Percentiles rank a stretch among this genome's conserved stretches.
phyloP scores from a whole-genome alignment of 2,113 vertebrate genomes.

The Pristiophorus japonicus region DNA sequence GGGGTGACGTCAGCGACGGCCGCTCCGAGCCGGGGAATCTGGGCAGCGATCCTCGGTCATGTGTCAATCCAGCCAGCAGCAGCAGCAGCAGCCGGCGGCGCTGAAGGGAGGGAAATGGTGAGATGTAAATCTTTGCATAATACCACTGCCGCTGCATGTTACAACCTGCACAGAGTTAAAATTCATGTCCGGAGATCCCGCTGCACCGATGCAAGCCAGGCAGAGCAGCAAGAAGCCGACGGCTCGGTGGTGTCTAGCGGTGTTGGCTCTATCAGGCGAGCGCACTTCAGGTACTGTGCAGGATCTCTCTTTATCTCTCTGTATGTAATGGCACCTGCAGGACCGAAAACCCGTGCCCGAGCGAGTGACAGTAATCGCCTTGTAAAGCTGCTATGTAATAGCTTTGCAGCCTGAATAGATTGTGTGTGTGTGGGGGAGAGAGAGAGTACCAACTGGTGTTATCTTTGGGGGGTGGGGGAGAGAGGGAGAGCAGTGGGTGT shows the following conservation, averaged over 20 bases:
- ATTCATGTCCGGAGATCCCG: slow-evolving; percentile 64
- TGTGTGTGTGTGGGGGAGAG: background rate
- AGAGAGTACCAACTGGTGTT: background rate
- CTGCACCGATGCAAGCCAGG: slow-evolving; percentile 48
- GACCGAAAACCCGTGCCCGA: background rate
- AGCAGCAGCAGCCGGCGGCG: slow-evolving; percentile 50
- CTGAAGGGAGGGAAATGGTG: slow-evolving; percentile 76
- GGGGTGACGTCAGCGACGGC: too few relatives aligned
- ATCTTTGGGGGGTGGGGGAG: slow-evolving; percentile 34
- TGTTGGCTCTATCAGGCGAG: slow-evolving; percentile 56
- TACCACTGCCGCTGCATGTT: slow-evolving; percentile 57
- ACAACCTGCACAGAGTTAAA: slow-evolving; percentile 71
- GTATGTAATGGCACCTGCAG: background rate
- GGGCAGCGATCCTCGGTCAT: slow-evolving; percentile 57
- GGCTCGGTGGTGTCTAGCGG: slow-evolving; percentile 49
- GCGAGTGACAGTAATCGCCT: background rate
- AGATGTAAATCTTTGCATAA: slow-evolving; percentile 69
- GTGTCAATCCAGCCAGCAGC: slow-evolving; percentile 73
- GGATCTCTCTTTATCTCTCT: background rate
- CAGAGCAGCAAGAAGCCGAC: slow-evolving; percentile 50
- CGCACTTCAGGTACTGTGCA: slow-evolving; percentile 70
- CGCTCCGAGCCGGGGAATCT: slow-evolving; percentile 40
- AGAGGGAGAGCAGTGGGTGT: background rate
- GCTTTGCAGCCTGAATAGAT: background rate
- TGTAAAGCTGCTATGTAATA: background rate